These are phyloP conservation scores for Myotis davidii DNA, from an alignment of 2,113 vertebrate genomes.

Conservation along the genomic window DNA sequence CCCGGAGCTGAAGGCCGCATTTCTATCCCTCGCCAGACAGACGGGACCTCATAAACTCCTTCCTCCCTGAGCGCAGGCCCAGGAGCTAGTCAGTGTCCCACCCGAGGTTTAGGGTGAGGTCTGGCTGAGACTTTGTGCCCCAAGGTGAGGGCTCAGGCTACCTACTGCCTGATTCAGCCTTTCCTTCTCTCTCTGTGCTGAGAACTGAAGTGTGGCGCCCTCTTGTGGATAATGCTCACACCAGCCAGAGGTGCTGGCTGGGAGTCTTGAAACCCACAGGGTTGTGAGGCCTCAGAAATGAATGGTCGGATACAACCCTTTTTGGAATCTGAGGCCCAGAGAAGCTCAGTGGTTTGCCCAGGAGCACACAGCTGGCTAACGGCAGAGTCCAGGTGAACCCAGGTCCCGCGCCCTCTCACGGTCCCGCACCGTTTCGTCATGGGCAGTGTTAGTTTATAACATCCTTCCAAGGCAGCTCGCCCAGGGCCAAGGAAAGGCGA, in stretches of 20 bases:
- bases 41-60: background rate
- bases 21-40: background rate
- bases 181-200: background rate
- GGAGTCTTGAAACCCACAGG: background rate
- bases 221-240: constrained; percentile 53
- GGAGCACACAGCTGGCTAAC: background rate
- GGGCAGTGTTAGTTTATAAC: background rate
- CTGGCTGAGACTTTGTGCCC: background rate
- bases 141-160: background rate
- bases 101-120: background rate
- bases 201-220: constrained; percentile 51
- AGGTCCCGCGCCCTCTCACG: background rate
- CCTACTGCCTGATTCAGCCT: background rate
- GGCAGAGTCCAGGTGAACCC: background rate
- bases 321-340: background rate
- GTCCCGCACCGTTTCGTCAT: background rate
- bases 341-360: background rate
- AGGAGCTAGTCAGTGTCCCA: background rate
- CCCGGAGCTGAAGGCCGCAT: background rate
- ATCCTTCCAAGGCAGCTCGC: background rate
- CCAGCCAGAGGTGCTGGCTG: background rate
- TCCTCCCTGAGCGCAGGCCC: background rate
- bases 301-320: background rate
- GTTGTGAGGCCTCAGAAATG: background rate
- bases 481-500: background rate